These are phyloP conservation scores for Plecotus auritus DNA, from an alignment of 2,113 vertebrate species.

Conservation along the genomic window DNA sequence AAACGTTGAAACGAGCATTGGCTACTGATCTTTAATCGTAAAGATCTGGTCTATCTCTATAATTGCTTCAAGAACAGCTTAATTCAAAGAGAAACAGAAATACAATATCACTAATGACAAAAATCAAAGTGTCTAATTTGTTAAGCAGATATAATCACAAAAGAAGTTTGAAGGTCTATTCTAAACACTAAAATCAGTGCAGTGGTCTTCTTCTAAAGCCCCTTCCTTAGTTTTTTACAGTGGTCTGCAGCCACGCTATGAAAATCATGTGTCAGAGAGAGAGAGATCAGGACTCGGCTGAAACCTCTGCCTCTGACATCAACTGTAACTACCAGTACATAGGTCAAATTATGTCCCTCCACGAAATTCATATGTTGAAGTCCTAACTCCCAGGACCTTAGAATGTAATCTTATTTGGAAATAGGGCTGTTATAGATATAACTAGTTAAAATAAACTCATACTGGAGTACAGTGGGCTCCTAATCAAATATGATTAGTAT, in stretches of 20 bases:
- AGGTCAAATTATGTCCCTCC: background rate
- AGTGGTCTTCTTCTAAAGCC: background rate
- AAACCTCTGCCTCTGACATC: background rate
- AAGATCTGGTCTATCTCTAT: background rate
- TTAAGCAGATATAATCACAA: background rate
- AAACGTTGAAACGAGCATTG: background rate
- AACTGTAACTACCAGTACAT: background rate
- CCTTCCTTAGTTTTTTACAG: background rate
- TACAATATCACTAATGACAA: background rate
- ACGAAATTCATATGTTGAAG: background rate
- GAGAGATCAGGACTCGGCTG: background rate
- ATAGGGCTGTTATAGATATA: background rate
- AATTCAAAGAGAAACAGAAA: conserved; percentile 31
- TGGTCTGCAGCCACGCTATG: background rate
- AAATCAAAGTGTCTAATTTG: background rate
- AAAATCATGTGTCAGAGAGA: background rate
- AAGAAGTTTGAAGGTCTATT: background rate
- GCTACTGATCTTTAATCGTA: conserved; percentile 1
- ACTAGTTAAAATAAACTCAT: background rate
- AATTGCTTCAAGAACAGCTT: conserved; percentile 25
- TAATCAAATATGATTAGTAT: background rate
- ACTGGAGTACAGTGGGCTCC: background rate
- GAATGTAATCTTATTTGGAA: background rate
- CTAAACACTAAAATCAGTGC: background rate
- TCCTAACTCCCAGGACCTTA: background rate